These are phyloP conservation scores for Thaumatotibia leucotreta DNA, from an alignment of 1,140 invertebrate genomes.

Conservation along the genomic window DNA sequence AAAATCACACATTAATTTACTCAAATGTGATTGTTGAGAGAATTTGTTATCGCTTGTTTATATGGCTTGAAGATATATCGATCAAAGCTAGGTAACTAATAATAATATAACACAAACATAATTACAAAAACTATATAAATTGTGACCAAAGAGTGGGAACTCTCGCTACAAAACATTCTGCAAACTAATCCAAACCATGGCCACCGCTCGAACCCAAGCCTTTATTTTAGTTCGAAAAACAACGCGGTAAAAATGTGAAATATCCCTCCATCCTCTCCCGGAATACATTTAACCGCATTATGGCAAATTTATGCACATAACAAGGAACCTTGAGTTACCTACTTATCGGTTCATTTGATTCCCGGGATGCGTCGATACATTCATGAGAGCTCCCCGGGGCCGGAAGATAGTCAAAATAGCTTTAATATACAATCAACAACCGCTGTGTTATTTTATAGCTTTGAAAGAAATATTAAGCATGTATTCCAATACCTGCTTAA, in stretches of 20 bases:
- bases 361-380: slow-evolving; percentile 12
- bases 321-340: slow-evolving; percentile 10
- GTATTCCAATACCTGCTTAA: too few species aligned
- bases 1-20: too few species aligned
- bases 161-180: background rate
- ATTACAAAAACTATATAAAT: background rate
- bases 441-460: background rate
- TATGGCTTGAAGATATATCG: too few species aligned
- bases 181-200: background rate
- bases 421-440: background rate
- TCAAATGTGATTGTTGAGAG: too few species aligned
- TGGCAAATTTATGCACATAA: slow-evolving; percentile 27
- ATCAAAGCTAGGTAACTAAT: too few species aligned
- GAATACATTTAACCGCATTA: slow-evolving; percentile 24
- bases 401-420: background rate
- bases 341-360: slow-evolving; percentile 19
- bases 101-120: too few species aligned
- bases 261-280: slow-evolving; percentile 12
- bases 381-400: slow-evolving; percentile 12
- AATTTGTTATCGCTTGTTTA: too few species aligned
- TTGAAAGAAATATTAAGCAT: background rate
- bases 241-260: slow-evolving; percentile 5
- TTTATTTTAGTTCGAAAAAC: slow-evolving; percentile 9
- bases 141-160: background rate
- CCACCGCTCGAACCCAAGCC: background rate